phyloP scores from a whole-genome alignment of 1,140 invertebrate genomes.

The Formica exsecta region DNA sequence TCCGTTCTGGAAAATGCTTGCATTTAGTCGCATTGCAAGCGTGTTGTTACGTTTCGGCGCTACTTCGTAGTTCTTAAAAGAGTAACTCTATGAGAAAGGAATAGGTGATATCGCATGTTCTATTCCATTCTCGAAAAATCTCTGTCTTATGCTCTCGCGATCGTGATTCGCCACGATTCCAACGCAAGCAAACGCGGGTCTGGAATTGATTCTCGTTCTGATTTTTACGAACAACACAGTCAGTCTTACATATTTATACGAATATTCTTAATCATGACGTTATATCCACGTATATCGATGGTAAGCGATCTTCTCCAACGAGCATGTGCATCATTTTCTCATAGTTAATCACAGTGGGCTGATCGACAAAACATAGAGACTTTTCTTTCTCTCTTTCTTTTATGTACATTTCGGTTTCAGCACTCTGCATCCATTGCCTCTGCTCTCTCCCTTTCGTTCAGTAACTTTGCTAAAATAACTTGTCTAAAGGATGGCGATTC shows the following conservation, averaged over 20 bases:
- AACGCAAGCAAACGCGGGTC: neutral
- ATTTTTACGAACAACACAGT: neutral
- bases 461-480: neutral
- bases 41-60: neutral
- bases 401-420: neutral
- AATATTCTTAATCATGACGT: neutral
- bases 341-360: slow-evolving; percentile 13
- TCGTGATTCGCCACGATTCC: neutral
- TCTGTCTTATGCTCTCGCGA: neutral
- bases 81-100: neutral
- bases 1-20: neutral
- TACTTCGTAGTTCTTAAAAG: neutral
- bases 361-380: neutral
- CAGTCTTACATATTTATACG: neutral
- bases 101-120: neutral
- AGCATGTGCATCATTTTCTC: neutral
- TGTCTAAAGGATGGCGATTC: slow-evolving; percentile 16
- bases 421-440: neutral
- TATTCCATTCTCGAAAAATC: neutral
- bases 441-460: slow-evolving; percentile 14
- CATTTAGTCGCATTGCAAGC: slow-evolving; percentile 4
- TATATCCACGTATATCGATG: neutral
- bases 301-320: slow-evolving; percentile 9
- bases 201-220: neutral
- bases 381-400: neutral